Conservation (phyloP, 2,888 invertebrate species). For the Caenorhabditis angaria region DNA sequence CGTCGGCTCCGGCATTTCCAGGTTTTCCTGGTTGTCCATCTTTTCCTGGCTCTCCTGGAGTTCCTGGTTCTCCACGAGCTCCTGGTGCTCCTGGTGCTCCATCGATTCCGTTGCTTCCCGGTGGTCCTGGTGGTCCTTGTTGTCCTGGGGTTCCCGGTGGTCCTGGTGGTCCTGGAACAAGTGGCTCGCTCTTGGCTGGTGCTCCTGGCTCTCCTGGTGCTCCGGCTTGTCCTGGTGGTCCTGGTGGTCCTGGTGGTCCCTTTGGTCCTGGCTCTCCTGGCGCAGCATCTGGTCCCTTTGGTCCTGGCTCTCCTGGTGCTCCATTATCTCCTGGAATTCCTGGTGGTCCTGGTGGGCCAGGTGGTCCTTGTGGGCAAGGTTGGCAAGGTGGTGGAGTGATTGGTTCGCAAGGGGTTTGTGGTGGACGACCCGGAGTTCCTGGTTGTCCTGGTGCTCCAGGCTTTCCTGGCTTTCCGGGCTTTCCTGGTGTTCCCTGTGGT, state of each 20-base stretch:
- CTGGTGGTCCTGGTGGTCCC: slow-evolving; percentile 60
- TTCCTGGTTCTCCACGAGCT: slow-evolving; percentile 56
- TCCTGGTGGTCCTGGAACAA: slow-evolving; percentile 63
- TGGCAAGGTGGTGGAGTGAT: slow-evolving; percentile 63
- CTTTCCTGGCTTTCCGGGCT: slow-evolving; percentile 63
- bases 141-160: slow-evolving; percentile 56
- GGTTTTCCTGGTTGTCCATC: slow-evolving; percentile 58
- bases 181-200: slow-evolving; percentile 56
- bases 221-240: slow-evolving; percentile 60
- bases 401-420: slow-evolving; percentile 60
- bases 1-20: slow-evolving; percentile 56
- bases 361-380: slow-evolving; percentile 62
- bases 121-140: slow-evolving; percentile 60
- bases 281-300: slow-evolving; percentile 60
- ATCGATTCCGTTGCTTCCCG: slow-evolving; percentile 56
- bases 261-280: slow-evolving; percentile 64
- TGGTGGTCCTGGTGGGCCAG: slow-evolving; percentile 62
- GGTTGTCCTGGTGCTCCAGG: slow-evolving; percentile 63
- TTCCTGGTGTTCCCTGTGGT: slow-evolving; percentile 58
- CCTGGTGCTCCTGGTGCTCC: slow-evolving; percentile 60
- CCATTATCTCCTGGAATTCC: slow-evolving; percentile 63
- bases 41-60: slow-evolving; percentile 56
- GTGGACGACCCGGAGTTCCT: slow-evolving; percentile 62
- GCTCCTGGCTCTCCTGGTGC: slow-evolving; percentile 57
- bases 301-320: slow-evolving; percentile 55